These are phyloP conservation scores for Odontocolon sp. DNA, from an alignment of 2,888 invertebrate species.

Conservation along the genomic window DNA sequence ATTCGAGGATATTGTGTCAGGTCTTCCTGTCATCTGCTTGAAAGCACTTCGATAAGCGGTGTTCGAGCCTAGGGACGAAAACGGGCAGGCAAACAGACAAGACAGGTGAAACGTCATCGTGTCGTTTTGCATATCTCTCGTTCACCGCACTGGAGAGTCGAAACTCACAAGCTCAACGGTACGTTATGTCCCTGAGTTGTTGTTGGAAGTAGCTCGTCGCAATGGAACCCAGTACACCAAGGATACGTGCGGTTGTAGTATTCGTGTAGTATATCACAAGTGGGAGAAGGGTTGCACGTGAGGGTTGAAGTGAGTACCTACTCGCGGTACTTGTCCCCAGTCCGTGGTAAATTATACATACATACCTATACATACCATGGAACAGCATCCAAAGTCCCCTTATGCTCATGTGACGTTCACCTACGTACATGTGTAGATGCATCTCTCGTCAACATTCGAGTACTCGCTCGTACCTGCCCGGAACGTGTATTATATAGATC, in stretches of 20 bases:
- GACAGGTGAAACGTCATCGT: conserved; percentile 35
- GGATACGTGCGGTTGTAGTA: background rate
- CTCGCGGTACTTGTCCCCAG: conserved; percentile 38
- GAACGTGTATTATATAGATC: background rate
- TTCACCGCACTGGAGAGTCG: conserved; percentile 5
- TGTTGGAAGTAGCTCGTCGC: conserved; percentile 22
- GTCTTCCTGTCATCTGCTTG: background rate
- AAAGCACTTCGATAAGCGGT: conserved; percentile 15
- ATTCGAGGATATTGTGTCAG: no score
- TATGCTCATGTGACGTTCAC: background rate
- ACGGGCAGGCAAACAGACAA: background rate
- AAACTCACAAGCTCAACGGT: conserved; percentile 17
- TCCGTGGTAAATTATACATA: conserved; percentile 48
- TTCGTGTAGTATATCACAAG: conserved; percentile 12
- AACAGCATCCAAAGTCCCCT: background rate
- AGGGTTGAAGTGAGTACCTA: conserved; percentile 36
- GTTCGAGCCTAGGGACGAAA: background rate
- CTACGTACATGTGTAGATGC: conserved; percentile 20
- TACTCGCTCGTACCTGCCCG: conserved; percentile 28
- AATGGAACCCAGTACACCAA: background rate
- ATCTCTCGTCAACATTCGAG: conserved; percentile 29
- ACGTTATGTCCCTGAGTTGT: conserved; percentile 25
- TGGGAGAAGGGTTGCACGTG: conserved; percentile 25
- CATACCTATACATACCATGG: conserved; percentile 4
- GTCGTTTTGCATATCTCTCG: conserved; percentile 42